Evolutionary conservation across 2,113 vertebrate genomes (phyloP).

Genomic region (Sciurus niger): DNA sequence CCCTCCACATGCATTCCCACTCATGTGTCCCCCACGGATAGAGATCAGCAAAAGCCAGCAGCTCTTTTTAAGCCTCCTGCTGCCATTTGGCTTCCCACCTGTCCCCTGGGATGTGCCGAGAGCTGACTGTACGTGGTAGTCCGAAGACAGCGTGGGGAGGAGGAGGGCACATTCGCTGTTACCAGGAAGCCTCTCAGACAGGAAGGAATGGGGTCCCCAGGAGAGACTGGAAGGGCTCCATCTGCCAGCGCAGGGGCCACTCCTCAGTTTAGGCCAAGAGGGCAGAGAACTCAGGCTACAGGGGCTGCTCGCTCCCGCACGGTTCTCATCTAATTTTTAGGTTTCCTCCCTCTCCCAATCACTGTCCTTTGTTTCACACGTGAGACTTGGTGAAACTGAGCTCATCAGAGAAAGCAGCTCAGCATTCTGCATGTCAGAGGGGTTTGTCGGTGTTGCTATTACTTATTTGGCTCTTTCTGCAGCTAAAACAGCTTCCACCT

Average conservation of each 20-base stretch:
- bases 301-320: not conserved
- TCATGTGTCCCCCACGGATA: no score
- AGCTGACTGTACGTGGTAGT: not conserved
- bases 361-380: not conserved
- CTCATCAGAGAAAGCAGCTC: not conserved
- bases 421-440: not conserved
- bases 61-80: not conserved
- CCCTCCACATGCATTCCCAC: not conserved
- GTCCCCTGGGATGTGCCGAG: not conserved
- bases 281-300: not conserved
- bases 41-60: not conserved
- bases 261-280: not conserved
- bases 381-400: not conserved
- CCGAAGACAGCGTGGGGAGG: not conserved
- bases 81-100: not conserved
- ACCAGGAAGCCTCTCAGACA: rapidly evolving
- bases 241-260: not conserved
- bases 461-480: not conserved
- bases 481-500: not conserved
- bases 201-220: rapidly evolving
- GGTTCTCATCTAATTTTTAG: not conserved
- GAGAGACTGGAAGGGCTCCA: not conserved
- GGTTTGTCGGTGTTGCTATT: not conserved
- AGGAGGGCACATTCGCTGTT: not conserved
- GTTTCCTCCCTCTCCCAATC: not conserved